A percentile compares a stretch with the other conserved stretches of the same genome.
Conservation (phyloP, 2,888 invertebrate species). For the Drosophila macrospina region DNA sequence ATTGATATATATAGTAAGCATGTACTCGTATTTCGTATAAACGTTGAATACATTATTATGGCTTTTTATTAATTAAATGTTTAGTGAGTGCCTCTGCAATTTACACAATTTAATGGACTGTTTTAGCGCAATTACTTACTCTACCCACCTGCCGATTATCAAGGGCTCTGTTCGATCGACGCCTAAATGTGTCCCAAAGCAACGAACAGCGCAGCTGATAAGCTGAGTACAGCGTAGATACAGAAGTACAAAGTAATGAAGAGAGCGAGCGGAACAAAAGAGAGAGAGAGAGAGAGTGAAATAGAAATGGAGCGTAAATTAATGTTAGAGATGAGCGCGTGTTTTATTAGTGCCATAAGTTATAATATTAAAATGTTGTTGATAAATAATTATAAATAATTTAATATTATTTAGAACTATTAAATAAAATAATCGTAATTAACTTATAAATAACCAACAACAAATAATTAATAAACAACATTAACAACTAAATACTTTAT, state of each 20-base stretch:
- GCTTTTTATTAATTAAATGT: conserved; percentile 46
- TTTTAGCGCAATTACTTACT: conserved; percentile 41
- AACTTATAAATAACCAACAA: too few relatives aligned
- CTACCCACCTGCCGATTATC: conserved; percentile 46
- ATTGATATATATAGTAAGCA: too few relatives aligned
- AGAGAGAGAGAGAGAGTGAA: background rate
- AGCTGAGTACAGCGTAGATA: conserved; percentile 7
- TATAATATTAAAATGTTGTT: background rate
- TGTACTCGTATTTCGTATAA: too few relatives aligned
- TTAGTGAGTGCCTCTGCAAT: conserved; percentile 32
- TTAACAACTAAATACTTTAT: too few relatives aligned
- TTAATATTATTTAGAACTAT: too few relatives aligned
- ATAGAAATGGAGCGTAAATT: background rate
- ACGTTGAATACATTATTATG: conserved; percentile 20
- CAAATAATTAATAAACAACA: too few relatives aligned
- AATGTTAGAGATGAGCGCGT: conserved; percentile 25
- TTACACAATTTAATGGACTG: conserved; percentile 21
- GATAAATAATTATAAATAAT: too few relatives aligned
- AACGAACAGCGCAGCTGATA: conserved; percentile 40
- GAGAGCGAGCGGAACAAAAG: background rate
- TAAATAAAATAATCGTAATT: too few relatives aligned
- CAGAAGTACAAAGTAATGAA: too few relatives aligned
- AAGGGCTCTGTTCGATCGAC: conserved; percentile 26
- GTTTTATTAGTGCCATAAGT: background rate
- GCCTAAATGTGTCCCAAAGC: conserved; percentile 6